Percentiles rank a stretch among this genome's conserved stretches.
Conservation (phyloP, 2,888 invertebrate genomes). For the Pammene fasciana region DNA sequence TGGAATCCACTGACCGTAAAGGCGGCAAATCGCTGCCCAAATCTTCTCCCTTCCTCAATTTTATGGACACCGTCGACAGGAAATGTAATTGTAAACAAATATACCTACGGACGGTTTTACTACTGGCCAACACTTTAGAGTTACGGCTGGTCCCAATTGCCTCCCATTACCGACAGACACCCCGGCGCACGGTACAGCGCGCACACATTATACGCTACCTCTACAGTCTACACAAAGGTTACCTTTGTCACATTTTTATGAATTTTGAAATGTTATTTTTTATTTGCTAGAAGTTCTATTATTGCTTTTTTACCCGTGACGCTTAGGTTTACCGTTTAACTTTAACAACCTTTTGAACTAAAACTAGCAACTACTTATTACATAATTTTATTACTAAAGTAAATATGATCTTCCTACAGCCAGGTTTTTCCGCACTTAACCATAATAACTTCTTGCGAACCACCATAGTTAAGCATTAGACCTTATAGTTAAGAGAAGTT, state of each 20-base stretch:
- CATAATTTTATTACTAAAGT: too few species aligned
- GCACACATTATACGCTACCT: background rate
- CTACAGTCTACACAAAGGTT: background rate
- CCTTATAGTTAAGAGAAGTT: too few species aligned
- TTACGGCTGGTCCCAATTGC: slow-evolving; percentile 25
- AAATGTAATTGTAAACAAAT: slow-evolving; percentile 60
- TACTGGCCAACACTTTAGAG: slow-evolving; percentile 36
- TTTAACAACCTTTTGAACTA: too few species aligned
- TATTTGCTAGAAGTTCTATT: background rate
- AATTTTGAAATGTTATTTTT: background rate
- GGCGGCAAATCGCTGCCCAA: slow-evolving; percentile 56
- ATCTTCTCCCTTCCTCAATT: slow-evolving; percentile 55
- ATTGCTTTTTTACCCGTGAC: too few species aligned
- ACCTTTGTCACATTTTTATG: background rate
- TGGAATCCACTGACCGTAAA: slow-evolving; percentile 53
- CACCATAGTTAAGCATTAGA: too few species aligned
- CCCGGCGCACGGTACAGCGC: background rate
- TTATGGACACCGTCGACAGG: slow-evolving; percentile 57
- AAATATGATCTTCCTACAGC: too few species aligned
- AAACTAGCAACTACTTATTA: too few species aligned
- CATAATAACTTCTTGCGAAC: too few species aligned
- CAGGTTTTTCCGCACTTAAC: too few species aligned
- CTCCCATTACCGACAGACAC: slow-evolving; percentile 25
- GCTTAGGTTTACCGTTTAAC: too few species aligned
- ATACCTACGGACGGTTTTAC: slow-evolving; percentile 44